A percentile compares a stretch with the other conserved stretches of the same genome.
Conservation (phyloP, 1,140 invertebrate species). For the Calephelis virginiensis region DNA sequence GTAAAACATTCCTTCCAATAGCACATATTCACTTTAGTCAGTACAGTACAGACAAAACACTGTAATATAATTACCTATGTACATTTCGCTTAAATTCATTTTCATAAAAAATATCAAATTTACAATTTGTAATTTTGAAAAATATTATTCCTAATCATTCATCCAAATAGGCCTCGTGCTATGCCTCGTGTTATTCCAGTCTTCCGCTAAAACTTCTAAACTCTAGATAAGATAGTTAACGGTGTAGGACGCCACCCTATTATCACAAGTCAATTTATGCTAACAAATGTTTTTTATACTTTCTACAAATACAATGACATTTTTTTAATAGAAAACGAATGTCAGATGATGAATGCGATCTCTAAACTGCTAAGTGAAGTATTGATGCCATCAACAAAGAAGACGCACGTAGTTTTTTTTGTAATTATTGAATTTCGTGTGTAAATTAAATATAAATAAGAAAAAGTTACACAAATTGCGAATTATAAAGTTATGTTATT, state of each 20-base stretch:
- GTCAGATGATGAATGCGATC: no score
- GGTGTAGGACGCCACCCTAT: conserved; percentile 7
- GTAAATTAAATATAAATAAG: no score
- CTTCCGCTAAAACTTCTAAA: conserved; percentile 11
- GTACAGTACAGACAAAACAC: background rate
- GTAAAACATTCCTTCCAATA: background rate
- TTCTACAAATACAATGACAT: no score
- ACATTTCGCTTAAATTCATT: conserved; percentile 3
- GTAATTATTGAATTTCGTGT: no score
- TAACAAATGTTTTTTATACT: background rate
- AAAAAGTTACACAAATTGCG: no score
- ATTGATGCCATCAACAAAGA: no score
- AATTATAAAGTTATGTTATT: no score
- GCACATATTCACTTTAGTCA: no score
- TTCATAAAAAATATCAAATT: conserved; percentile 15
- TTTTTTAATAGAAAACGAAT: no score
- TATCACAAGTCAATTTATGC: background rate
- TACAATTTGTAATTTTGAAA: conserved; percentile 20
- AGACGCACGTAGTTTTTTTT: no score
- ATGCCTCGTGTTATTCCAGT: conserved; percentile 45
- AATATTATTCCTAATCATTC: conserved; percentile 22
- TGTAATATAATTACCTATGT: background rate
- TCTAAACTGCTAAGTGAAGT: no score
- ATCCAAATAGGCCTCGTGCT: conserved; percentile 42
- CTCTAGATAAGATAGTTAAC: conserved; percentile 5